Base-by-base conservation (phyloP, 1,140 invertebrate species). In the Ectropis grisescens region DNA sequence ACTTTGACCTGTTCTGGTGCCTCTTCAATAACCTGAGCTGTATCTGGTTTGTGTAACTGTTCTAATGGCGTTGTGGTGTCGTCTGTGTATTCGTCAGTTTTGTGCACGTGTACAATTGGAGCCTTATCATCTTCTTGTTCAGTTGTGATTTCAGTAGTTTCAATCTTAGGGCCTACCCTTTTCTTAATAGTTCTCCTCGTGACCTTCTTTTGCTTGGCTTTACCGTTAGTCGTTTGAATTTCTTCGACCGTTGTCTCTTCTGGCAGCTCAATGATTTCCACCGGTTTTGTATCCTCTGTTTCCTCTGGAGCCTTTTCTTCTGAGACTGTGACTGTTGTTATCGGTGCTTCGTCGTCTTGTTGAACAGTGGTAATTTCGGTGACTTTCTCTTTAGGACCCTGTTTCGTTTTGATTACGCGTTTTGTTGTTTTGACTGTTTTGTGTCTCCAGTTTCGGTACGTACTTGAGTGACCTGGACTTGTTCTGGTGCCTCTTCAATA, bases 171-270 rank as follows among this genome's bases (percentile, higher is more conserved):
- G 0, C 50, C 44, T 15, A 30, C 19, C 26, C 34, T 54, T 46
- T 64, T 81, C 37, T 69, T 82, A 11, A 74, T 55, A 2, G 60
- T 50, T 6, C 60, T 58, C 44, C 70, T 79, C 13, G 64, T 74
- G 2, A 61, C 59, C 24, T 60, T 61, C 37, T 68, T 79, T 35
- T 67, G 58, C 11, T 10, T 32, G 2, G 16, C n/a, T 16, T 32
- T 32, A 32, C 61, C 58, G 37, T 61, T 47, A 45, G 68, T 33
- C 29, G 62, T 56, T 37, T 55, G 33, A 37, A 50, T 50, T 44
- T 69, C 62, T 25, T 54, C 43, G 12, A 57, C 41, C 3, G 43
- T 30, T 2, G 58, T 37, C 28, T 61, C 43, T 40, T 52, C 45
- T 9, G 59, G 55, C 4, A 62, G 39, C 23, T 42, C 33, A 2